Evolutionary conservation across 2,113 vertebrate genomes (phyloP).

Genomic region (Tachycineta bicolor): DNA sequence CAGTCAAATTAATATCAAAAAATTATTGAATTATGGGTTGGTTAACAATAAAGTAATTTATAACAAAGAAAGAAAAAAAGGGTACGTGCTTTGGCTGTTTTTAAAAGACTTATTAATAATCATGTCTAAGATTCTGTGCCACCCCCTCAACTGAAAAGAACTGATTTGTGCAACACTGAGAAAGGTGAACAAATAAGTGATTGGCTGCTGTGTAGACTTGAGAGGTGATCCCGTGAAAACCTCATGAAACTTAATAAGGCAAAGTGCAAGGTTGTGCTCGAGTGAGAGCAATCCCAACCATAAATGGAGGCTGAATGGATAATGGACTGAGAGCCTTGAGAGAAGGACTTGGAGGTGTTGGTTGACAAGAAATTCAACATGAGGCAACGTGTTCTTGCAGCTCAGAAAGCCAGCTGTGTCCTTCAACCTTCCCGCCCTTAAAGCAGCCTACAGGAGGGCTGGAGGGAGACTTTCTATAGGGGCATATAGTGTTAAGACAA

Average conservation of each 20-base stretch:
- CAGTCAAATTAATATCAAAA: not conserved
- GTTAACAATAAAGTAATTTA: not conserved
- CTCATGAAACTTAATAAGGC: not conserved
- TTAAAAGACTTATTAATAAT: not conserved
- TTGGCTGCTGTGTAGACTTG: not conserved
- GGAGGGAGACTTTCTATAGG: not conserved
- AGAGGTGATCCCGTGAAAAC: not conserved
- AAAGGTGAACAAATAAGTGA: not conserved
- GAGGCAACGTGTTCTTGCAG: not conserved
- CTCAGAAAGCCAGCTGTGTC: not conserved
- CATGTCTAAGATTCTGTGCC: not conserved
- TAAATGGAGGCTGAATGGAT: not conserved
- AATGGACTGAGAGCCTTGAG: not conserved
- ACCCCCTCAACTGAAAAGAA: not conserved
- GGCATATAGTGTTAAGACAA: not conserved
- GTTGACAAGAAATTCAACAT: not conserved
- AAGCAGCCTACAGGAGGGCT: not conserved
- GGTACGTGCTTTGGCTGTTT: not conserved
- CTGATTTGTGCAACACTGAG: not conserved
- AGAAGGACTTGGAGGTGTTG: not conserved
- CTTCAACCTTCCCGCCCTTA: not conserved
- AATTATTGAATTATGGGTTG: not conserved
- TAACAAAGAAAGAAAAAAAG: not conserved
- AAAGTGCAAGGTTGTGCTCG: not conserved
- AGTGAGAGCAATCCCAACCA: not conserved